These are phyloP conservation scores for Theonella swinhoei DNA, from an alignment of 37 sponge, comb jelly and placozoan genomes.

Conservation along the genomic window DNA sequence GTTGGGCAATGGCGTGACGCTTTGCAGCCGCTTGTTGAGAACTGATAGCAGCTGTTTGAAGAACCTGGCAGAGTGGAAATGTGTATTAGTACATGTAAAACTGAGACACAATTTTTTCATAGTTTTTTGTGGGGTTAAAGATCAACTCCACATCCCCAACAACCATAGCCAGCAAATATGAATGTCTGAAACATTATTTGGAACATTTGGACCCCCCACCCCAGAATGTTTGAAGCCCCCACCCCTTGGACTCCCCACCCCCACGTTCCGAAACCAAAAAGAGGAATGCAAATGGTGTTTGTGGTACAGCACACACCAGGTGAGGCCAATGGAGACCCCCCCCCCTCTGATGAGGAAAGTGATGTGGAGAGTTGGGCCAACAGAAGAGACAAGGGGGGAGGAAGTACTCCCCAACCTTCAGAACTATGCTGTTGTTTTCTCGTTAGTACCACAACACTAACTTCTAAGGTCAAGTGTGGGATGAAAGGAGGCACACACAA, in stretches of 20 bases:
- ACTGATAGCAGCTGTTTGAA: constrained; percentile 18
- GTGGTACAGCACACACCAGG: too few species aligned
- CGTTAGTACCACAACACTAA: too few species aligned
- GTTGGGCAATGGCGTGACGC: background rate
- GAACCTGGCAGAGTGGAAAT: background rate
- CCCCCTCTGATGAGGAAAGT: background rate
- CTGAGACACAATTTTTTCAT: background rate
- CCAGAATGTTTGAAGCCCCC: too few species aligned
- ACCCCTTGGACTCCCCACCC: too few species aligned
- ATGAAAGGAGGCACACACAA: too few species aligned
- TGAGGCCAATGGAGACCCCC: too few species aligned
- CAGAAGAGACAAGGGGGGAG: background rate
- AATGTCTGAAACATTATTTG: background rate
- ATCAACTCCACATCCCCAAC: too few species aligned
- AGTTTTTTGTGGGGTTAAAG: background rate
- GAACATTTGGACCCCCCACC: too few species aligned
- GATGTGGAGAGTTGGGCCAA: background rate
- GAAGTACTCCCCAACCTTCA: too few species aligned
- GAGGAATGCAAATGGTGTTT: background rate
- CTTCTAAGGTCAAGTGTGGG: too few species aligned
- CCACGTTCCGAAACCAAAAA: background rate
- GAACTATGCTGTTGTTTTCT: too few species aligned
- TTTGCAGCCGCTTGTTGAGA: background rate
- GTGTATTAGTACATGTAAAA: background rate
- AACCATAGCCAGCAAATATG: background rate